phyloP scores from a whole-genome alignment of 2,888 invertebrate species.

The Alcis repandata region DNA sequence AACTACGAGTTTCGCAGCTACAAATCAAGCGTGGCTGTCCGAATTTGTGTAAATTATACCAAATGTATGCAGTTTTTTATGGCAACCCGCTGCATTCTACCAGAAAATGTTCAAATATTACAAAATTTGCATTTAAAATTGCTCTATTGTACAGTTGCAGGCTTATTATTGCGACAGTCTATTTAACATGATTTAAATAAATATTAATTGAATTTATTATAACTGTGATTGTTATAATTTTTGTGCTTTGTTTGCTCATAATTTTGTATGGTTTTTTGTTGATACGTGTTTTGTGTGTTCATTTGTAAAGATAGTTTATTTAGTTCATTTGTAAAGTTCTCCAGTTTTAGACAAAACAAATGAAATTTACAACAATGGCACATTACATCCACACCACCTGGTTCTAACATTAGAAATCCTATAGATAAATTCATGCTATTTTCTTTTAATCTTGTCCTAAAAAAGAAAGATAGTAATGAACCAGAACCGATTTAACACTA shows the following conservation, averaged over 20 bases:
- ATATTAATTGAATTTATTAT: not conserved
- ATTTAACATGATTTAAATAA: conserved; percentile 1
- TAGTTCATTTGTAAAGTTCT: no score
- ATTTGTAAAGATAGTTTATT: no score
- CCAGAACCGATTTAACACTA: no score
- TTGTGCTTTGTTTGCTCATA: not conserved
- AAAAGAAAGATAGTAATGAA: no score
- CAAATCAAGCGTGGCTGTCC: conserved; percentile 77
- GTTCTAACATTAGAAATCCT: no score
- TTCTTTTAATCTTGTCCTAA: no score
- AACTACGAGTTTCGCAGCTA: conserved; percentile 72
- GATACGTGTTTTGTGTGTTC: no score
- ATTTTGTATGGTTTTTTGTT: not conserved
- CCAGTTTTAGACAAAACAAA: no score
- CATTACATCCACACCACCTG: no score
- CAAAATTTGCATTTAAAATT: conserved; percentile 44
- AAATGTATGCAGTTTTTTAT: conserved; percentile 62
- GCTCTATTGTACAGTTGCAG: conserved; percentile 24
- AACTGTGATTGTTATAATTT: not conserved
- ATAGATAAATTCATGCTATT: no score
- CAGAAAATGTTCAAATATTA: conserved; percentile 52
- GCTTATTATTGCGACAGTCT: conserved; percentile 21
- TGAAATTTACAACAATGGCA: no score
- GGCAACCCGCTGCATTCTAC: conserved; percentile 58
- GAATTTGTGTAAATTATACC: conserved; percentile 71